Base-by-base conservation (phyloP, 1,140 invertebrate genomes). In the Carcinoscorpius rotundicauda region DNA sequence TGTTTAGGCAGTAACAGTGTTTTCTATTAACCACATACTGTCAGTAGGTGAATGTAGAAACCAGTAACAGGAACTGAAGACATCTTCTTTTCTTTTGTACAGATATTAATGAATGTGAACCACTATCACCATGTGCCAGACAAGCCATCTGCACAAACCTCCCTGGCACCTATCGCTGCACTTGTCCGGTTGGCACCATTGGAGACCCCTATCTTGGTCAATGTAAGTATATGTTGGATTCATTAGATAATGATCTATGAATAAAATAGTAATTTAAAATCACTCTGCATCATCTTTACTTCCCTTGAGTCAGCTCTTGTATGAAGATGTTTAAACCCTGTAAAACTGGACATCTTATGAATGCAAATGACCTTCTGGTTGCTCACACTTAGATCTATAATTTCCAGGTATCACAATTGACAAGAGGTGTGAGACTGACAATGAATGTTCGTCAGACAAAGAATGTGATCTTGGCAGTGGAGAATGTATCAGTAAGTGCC, bases 91-190 rank as follows among this genome's bases (percentile, higher is more conserved):
- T 29, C 29, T 29, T 1, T 67, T 29, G 5, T 50, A 5, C 52
- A 74, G 87, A 89, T 73, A 74, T 83, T 10, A 81, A 89, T 74
- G 87, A 89, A 75, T 89, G 87, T 70, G 74, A 80, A 8, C 77
- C 81, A 66, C 77, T 75, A 29, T 82, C 90, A 64, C 89, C 89
- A 6, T 93, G 91, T 76, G 89, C 86, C 6, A 81, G 84, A 52
- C 85, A 85, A 58, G 89, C 92, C 1, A 77, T 83, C 63, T 97
- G 93, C 75, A 83, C 84, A 67, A 96, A 93, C 74, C 82, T 84
- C 3, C 81, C 86, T 68, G 91, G 89, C 58, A 85, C 86, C 8
- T 93, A 85, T 72, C 87, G 85, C 72, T 94, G 91, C 73, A 76
- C 81, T 53, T 93, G 91, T 76, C 84, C 87, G 51, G 72, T 79